Conservation (phyloP, 2,888 invertebrate species). For the Taphrorychus bicolor region DNA sequence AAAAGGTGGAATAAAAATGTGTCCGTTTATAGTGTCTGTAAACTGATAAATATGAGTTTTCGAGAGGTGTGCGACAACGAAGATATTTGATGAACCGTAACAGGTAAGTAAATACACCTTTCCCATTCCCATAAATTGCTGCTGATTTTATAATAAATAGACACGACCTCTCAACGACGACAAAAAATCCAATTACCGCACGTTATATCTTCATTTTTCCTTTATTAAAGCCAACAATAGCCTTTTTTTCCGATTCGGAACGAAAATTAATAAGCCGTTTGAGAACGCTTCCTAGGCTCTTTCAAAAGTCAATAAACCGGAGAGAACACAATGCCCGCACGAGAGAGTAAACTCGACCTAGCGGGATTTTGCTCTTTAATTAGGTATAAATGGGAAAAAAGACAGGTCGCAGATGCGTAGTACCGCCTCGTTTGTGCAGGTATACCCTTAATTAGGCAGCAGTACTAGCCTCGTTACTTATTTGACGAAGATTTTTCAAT, state of each 20-base stretch:
- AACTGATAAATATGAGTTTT: no score
- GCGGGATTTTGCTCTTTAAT: conserved; percentile 17
- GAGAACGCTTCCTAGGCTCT: conserved; percentile 21
- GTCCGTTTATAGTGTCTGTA: no score
- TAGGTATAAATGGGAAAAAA: conserved; percentile 25
- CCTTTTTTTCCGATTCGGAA: conserved; percentile 19
- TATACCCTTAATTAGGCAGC: background rate
- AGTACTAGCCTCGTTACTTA: no score
- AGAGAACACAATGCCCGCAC: conserved; percentile 26
- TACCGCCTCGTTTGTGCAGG: background rate
- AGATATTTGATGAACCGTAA: no score
- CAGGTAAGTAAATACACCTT: no score
- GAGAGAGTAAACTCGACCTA: conserved; percentile 19
- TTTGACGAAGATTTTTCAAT: background rate
- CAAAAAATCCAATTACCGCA: conserved; percentile 4
- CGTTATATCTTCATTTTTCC: conserved; percentile 1
- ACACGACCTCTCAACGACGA: background rate
- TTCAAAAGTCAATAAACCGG: conserved; percentile 34
- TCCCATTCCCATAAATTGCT: background rate
- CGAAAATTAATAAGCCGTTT: conserved; percentile 36
- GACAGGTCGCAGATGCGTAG: conserved; percentile 4
- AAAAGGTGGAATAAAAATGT: no score
- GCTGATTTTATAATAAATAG: background rate
- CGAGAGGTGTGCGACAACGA: no score
- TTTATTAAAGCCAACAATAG: conserved; percentile 8